phyloP scores from a whole-genome alignment of 2,797 vertebrate species.

The Gila robusta region DNA sequence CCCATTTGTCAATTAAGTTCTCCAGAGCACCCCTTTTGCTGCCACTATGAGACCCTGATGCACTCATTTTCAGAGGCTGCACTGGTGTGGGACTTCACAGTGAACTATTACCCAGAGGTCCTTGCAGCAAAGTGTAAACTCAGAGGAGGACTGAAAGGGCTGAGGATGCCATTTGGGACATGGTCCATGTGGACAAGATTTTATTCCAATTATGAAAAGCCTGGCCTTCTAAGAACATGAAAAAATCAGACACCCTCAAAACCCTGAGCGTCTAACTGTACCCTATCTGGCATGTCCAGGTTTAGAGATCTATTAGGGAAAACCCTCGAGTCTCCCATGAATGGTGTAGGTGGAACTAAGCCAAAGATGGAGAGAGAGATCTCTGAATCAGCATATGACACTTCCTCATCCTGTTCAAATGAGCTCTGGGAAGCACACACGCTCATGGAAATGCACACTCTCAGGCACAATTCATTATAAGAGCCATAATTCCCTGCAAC shows the following conservation, averaged over 20 bases:
- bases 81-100: neutral
- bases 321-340: neutral
- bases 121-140: neutral
- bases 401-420: conserved; percentile 23
- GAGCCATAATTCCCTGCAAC: neutral
- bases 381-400: conserved; percentile 20
- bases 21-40: neutral
- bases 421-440: conserved; percentile 17
- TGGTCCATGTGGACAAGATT: neutral
- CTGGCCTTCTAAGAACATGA: neutral
- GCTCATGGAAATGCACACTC: neutral
- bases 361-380: neutral
- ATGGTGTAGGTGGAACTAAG: neutral
- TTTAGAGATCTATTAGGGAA: neutral
- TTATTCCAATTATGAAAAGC: neutral
- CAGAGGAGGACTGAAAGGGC: neutral
- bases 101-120: neutral
- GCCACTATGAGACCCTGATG: neutral
- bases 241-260: neutral
- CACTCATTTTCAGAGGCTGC: neutral
- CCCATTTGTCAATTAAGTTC: neutral
- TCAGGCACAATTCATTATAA: conserved; percentile 17
- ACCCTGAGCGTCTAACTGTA: neutral
- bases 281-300: neutral
- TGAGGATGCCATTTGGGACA: neutral